These are phyloP conservation scores for Myxocyprinus asiaticus DNA, from an alignment of 2,113 vertebrate genomes.

Conservation along the genomic window DNA sequence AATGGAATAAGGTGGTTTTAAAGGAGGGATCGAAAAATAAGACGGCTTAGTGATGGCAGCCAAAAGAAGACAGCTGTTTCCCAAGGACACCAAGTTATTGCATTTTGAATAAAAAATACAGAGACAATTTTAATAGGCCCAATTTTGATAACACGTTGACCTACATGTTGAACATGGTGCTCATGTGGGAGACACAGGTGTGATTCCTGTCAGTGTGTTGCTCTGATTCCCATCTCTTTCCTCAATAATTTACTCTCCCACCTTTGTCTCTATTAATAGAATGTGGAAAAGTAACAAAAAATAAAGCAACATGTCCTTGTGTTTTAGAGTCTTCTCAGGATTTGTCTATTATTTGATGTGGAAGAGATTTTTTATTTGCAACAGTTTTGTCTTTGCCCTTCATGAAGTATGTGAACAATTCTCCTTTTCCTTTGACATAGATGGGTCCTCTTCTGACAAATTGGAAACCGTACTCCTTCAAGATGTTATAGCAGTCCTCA, in stretches of 20 bases:
- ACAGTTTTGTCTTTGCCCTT: slow-evolving; percentile 88
- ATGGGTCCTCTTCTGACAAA: slow-evolving; percentile 90
- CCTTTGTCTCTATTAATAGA: not conserved
- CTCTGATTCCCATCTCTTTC: not conserved
- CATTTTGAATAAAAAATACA: no score
- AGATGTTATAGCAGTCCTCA: slow-evolving; percentile 88
- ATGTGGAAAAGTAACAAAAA: not conserved
- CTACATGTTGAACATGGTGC: no score
- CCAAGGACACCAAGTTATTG: no score
- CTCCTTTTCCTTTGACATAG: slow-evolving; percentile 95
- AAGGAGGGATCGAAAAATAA: no score
- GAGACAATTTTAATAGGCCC: no score
- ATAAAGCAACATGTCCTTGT: not conserved
- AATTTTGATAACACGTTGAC: no score
- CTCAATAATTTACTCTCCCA: not conserved
- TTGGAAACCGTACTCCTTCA: slow-evolving; percentile 90
- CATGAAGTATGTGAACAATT: slow-evolving; percentile 93
- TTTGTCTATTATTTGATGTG: slow-evolving; percentile 85
- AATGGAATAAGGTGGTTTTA: no score
- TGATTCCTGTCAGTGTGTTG: not conserved
- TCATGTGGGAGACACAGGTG: not conserved
- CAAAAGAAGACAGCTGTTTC: no score
- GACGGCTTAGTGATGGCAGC: no score
- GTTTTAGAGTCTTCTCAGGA: slow-evolving; percentile 68
- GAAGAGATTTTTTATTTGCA: slow-evolving; percentile 77